phyloP scores from a whole-genome alignment of 2,797 vertebrate genomes.

The Clarias fuscus region DNA sequence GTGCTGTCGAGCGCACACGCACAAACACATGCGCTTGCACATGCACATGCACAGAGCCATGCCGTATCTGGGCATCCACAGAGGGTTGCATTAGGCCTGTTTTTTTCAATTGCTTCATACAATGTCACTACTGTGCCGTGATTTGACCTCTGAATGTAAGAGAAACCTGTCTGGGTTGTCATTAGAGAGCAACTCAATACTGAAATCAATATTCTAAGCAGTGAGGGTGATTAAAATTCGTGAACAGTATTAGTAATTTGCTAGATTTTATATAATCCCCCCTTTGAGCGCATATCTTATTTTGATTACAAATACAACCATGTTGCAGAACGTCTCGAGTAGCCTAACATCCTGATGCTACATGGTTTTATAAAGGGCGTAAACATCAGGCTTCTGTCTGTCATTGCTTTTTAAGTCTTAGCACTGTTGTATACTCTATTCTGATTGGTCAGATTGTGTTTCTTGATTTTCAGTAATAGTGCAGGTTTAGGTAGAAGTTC shows the following conservation, averaged over 20 bases:
- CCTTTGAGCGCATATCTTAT: no score
- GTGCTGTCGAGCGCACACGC: background rate
- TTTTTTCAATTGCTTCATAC: background rate
- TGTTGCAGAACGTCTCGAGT: background rate
- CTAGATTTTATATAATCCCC: no score
- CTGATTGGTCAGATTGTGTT: background rate
- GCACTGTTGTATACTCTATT: background rate
- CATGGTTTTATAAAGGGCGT: background rate
- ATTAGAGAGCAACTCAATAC: background rate
- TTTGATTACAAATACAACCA: background rate
- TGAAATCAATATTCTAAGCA: background rate
- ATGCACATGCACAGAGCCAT: slow-evolving; percentile 1
- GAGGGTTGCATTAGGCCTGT: slow-evolving; percentile 9
- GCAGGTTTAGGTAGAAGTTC: background rate
- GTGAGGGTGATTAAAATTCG: background rate
- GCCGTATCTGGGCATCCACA: slow-evolving; percentile 37
- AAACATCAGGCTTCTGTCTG: background rate
- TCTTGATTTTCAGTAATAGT: background rate
- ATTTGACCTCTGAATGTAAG: slow-evolving; percentile 21
- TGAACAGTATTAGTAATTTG: background rate
- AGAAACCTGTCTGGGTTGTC: background rate
- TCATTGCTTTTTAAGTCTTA: background rate
- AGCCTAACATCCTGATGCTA: background rate
- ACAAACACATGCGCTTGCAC: background rate
- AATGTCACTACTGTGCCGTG: slow-evolving; percentile 9